Evolutionary conservation across 2,888 invertebrate species (phyloP), one percentile per base, ranked within the genome.

Genomic region (Neoscelio sp.): DNA sequence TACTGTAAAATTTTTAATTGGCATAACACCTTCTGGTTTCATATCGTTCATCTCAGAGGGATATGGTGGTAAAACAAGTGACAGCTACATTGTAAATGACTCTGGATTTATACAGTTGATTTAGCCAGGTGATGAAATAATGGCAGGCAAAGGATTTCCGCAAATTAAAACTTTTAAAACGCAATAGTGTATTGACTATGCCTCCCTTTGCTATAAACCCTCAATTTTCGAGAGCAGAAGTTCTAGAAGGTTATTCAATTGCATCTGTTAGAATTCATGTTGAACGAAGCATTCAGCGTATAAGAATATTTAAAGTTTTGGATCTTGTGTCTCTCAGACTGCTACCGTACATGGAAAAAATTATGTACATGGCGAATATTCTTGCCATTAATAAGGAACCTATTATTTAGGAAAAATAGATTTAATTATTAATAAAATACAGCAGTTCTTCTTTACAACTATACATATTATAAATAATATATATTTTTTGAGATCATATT

Each of bases 11-110:
- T 82, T 33, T 62, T 28, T 83, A 17, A 42, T 84, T 6, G 83
- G 15, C 6, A 78, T 82, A 13, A 73, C 48, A 48, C 83, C 83
- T 2, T 71, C 60, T 42, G 83, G 84, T 13, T 46, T 73, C 5
- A 82, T 85, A 12, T 71, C 76, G 13, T 82, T 82, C 56, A 13
- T 85, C 10, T 85, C 82, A 10, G 82, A 84, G 70, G 80, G 80
- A n/a, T 84, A 83, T 64, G 83, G 84, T n/a, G 82, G 82, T 15
- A 23, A 77, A 46, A 40, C 79, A 2, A 80, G 78, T 7, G 81
- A 84, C 48, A 44, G 77, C 30, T 83, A 62, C 26, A 84, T 85
- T n/a, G 64, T 58, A 4, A 82, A 82, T 52, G 80, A 82, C 60
- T 68, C 64, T 18, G 82, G 82, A n/a, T 84, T 85, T 77, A 8